Evolutionary conservation across 2,113 vertebrate species (phyloP).

Genomic region (Ictalurus punctatus): DNA sequence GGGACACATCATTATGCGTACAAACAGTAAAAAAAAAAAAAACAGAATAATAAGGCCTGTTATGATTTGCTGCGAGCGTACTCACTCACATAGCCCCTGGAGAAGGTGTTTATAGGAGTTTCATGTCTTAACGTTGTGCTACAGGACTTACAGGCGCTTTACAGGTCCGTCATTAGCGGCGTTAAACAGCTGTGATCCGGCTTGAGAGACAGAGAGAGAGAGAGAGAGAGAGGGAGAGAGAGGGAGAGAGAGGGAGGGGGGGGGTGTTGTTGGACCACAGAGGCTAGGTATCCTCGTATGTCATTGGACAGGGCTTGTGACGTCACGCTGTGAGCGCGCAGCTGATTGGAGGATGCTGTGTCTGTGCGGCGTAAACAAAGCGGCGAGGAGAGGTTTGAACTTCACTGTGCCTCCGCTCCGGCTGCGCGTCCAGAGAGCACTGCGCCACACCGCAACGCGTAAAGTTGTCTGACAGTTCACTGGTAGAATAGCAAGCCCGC

Average conservation of each 20-base stretch:
- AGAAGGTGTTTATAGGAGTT: slow-evolving; percentile 11
- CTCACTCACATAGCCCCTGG: slow-evolving; percentile 21
- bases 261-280: background rate
- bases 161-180: slow-evolving; percentile 68
- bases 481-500: background rate
- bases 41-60: background rate
- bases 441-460: background rate
- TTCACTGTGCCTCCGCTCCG: slow-evolving; percentile 58
- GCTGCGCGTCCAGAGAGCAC: background rate
- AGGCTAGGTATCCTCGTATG: background rate
- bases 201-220: slow-evolving; percentile 25
- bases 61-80: background rate
- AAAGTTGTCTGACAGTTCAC: slow-evolving; percentile 5
- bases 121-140: slow-evolving; percentile 44
- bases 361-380: slow-evolving; percentile 70
- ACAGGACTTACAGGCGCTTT: slow-evolving; percentile 59
- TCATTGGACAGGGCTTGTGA: slow-evolving; percentile 69
- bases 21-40: background rate
- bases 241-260: background rate
- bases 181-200: slow-evolving; percentile 68
- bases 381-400: slow-evolving; percentile 75
- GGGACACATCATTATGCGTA: background rate
- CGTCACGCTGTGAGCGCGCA: slow-evolving; percentile 67
- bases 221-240: background rate
- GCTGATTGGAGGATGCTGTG: slow-evolving; percentile 71